These are phyloP conservation scores for Pachypeltis micranthus DNA, from an alignment of 1,140 invertebrate species.

Conservation along the genomic window DNA sequence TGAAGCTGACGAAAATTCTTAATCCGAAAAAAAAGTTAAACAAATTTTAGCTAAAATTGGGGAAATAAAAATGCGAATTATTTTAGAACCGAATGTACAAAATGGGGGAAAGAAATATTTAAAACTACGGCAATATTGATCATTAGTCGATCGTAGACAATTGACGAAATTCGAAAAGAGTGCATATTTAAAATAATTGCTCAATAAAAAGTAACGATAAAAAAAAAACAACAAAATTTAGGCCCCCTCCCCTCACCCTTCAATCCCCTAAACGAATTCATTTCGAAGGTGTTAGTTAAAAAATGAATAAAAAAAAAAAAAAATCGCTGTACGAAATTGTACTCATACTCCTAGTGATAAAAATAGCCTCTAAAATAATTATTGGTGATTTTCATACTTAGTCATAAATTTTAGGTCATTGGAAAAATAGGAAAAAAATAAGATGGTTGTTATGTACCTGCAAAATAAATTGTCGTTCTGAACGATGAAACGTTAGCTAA, in stretches of 20 bases:
- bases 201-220: slow-evolving; percentile 1
- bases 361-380: slow-evolving; percentile 7
- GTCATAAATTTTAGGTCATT: slow-evolving; percentile 20
- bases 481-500: slow-evolving; percentile 18
- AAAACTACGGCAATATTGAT: slow-evolving; percentile 4
- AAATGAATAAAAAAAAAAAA: neutral
- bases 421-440: slow-evolving; percentile 13
- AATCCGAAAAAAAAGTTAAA: no score
- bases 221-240: neutral
- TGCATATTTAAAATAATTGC: slow-evolving; percentile 10
- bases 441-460: slow-evolving; percentile 16
- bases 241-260: neutral
- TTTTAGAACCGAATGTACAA: slow-evolving; percentile 8
- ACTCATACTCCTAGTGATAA: slow-evolving; percentile 13
- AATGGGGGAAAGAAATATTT: neutral
- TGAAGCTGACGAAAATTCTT: no score
- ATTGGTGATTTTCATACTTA: slow-evolving; percentile 20
- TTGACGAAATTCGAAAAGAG: slow-evolving; percentile 1
- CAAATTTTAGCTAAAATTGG: no score
- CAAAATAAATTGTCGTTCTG: slow-evolving; percentile 15
- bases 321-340: slow-evolving; percentile 3
- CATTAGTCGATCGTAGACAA: neutral
- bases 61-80: neutral
- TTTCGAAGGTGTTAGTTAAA: neutral
- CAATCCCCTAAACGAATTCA: slow-evolving; percentile 11